These are phyloP conservation scores for Lota lota DNA, from an alignment of 2,113 vertebrate species.

Conservation along the genomic window DNA sequence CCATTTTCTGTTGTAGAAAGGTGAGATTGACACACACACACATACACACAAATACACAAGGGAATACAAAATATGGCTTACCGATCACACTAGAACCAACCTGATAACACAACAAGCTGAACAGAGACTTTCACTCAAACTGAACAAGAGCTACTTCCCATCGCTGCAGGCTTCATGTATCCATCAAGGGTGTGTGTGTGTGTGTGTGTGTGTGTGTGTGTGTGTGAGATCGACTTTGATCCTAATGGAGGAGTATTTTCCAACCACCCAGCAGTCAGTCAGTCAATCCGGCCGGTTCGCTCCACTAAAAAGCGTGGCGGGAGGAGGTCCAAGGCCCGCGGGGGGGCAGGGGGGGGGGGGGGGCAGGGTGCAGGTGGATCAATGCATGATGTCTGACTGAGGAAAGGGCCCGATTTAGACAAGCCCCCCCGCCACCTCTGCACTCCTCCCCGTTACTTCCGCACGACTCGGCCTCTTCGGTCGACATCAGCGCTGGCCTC, in stretches of 20 bases:
- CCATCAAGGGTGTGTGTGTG: too few relatives aligned
- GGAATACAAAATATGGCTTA: not conserved
- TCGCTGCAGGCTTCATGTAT: too few relatives aligned
- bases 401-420: constrained; percentile 18
- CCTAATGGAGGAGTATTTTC: too few relatives aligned
- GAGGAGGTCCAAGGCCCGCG: constrained; percentile 13
- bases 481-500: constrained; percentile 41
- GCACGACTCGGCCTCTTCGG: constrained; percentile 41
- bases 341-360: constrained; percentile 12
- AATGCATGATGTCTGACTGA: constrained; percentile 44
- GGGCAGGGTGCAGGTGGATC: constrained; percentile 37
- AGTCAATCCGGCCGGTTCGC: constrained; percentile 2
- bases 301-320: too few relatives aligned
- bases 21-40: constrained; percentile 2
- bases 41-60: not conserved
- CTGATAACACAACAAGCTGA: too few relatives aligned
- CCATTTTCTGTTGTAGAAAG: constrained; percentile 2
- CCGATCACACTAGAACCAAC: not conserved
- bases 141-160: too few relatives aligned
- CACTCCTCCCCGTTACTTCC: constrained; percentile 24
- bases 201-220: too few relatives aligned
- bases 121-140: too few relatives aligned
- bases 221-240: too few relatives aligned
- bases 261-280: constrained; percentile 20
- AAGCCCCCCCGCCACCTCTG: constrained; percentile 33